Base-by-base conservation (phyloP, 2,113 vertebrate species). In the Gallinago media region DNA sequence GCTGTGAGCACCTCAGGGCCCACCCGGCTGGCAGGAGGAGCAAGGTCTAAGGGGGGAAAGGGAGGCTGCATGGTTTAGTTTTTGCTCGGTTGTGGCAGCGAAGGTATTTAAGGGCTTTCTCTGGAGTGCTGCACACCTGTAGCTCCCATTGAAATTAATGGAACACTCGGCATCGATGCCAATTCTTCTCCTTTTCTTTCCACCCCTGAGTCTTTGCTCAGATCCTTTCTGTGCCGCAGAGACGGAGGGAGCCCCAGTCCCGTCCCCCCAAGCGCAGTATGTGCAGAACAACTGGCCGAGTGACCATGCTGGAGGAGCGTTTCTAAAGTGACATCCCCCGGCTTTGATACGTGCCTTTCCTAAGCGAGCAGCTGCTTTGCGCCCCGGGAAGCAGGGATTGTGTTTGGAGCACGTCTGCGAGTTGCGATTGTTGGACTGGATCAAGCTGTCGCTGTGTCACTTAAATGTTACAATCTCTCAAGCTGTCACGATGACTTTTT, bases 381-480 rank as follows among this genome's bases (percentile, higher is more conserved):
- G 3, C 52, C 44, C 6, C 0, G n/a, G 54, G 63, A 94, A 81
- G 32, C 29, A 2, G 46, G 20, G 61, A 46, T 76, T 93, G 82
- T 93, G 94, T 87, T 93, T 80, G 27, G 88, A 89, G 68, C 91
- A 31, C 0, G 75, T 88, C 93, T 96, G 89, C 3, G 42, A 66
- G 47, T 65, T 92, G 84, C 8, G 3, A 14, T 79, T 79, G 72
- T 95, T 94, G 90, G 56, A 62, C 62, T 50, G 87, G 81, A 94
- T 82, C 58, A 73, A 77, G 79, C 81, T 84, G 83, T 93, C 62
- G 32, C 74, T 75, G 76, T 97, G 94, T 94, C 94, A 77, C 89
- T 85, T 89, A 94, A 97, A 93, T 94, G 96, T 88, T 83, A 75
- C 88, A 81, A 36, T 94, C 90, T 94, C 83, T 95, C 88, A 89